phyloP scores from a whole-genome alignment of 2,888 invertebrate genomes.

The Oscheius sp. region DNA sequence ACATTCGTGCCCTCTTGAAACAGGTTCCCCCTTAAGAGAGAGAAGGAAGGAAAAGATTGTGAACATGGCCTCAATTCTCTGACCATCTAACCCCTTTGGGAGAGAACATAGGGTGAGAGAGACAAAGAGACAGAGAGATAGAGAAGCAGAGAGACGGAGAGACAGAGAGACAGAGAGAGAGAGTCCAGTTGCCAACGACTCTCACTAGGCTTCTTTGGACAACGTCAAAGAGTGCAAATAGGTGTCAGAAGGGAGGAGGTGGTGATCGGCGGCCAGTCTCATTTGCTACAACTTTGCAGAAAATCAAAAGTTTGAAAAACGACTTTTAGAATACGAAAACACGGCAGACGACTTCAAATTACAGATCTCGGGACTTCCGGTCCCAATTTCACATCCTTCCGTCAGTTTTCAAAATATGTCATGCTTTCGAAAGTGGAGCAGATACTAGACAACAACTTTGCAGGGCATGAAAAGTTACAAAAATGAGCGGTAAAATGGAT shows the following conservation, averaged over 20 bases:
- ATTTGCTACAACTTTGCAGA: too few species aligned
- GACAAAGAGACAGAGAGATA: constrained; percentile 38
- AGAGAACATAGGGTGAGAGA: constrained; percentile 31
- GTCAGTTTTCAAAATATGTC: too few species aligned
- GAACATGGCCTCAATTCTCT: not conserved
- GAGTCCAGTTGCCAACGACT: not conserved
- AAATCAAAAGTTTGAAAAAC: too few species aligned
- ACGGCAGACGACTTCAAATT: too few species aligned
- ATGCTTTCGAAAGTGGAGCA: too few species aligned
- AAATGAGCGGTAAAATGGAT: too few species aligned
- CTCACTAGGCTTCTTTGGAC: constrained; percentile 5
- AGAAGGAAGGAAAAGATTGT: constrained; percentile 23
- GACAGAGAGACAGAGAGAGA: constrained; percentile 39
- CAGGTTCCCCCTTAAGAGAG: constrained; percentile 14
- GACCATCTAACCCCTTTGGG: not conserved
- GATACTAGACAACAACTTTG: too few species aligned
- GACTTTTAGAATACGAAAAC: too few species aligned
- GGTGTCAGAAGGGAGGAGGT: constrained; percentile 18
- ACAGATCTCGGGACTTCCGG: not conserved
- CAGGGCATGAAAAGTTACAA: too few species aligned
- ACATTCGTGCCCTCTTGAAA: constrained; percentile 15
- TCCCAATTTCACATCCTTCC: not conserved
- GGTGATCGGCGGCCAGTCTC: constrained; percentile 3
- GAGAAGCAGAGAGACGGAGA: constrained; percentile 30
- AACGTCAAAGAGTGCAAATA: constrained; percentile 36